Base-by-base conservation (phyloP, 2,888 invertebrate species). In the Oligia latruncula region DNA sequence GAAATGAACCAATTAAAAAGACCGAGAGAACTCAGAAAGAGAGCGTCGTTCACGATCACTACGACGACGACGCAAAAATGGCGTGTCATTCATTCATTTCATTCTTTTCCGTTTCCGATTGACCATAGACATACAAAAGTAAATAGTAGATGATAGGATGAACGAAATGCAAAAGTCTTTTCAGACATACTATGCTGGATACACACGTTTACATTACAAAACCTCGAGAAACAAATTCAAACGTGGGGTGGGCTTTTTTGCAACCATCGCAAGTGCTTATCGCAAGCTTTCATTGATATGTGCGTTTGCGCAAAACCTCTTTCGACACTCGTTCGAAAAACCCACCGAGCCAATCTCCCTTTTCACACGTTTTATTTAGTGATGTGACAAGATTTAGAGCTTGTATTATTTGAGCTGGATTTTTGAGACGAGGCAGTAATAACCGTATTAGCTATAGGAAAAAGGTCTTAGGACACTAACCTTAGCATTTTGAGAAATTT, bases 31-130 rank as follows among this genome's bases (percentile, higher is more conserved):
- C 5, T 60, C 62, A 43, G 71, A 78, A 60, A 81, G 15, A 55
- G 35, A 72, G 71, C 55, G 74, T 64, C 62, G 55, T 73, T 71
- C 68, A 43, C 29, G 17, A 35, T 65, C 82, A 49, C 64, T 17
- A 35, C n/a, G n/a, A 46, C 55, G 29, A 23, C 76, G 65, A 83
- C 77, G 35, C 49, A 65, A 52, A 78, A 79, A 83, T 79, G 79
- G 58, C 65, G 84, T 65, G 20, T 15, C 17, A n/a, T 67, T 35
- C 20, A 67, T 62, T 58, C 49, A 71, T 58, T 68, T 29, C 62
- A n/a, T 71, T 82, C 82, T n/a, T 71, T 80, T 84, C 82, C 82
- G 80, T 80, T 82, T 82, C 82, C 82, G 52, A 5, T 0, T 40
- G 15, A 62, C 65, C 85, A 80, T 71, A 82, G 73, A 60, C 20